These are phyloP conservation scores for Caretta caretta DNA, from an alignment of 2,113 vertebrate genomes.

Conservation along the genomic window DNA sequence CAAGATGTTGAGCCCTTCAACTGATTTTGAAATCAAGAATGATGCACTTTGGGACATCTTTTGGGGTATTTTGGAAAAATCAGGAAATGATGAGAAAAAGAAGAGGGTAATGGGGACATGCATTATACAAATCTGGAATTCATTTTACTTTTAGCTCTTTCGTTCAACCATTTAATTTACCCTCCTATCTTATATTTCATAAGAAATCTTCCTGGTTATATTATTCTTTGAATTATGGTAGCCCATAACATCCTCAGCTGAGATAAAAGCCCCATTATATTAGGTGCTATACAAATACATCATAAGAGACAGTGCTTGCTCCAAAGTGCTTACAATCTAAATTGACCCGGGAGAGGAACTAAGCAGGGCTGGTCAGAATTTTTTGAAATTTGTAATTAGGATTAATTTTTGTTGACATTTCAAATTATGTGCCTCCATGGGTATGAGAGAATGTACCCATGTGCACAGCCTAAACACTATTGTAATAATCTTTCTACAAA, in stretches of 20 bases:
- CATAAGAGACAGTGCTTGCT: not conserved
- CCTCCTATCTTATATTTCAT: not conserved
- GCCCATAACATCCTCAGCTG: not conserved
- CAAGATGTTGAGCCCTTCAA: not conserved
- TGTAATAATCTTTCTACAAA: not conserved
- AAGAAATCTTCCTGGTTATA: not conserved
- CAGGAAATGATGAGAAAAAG: not conserved
- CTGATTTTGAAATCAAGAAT: rapidly evolving
- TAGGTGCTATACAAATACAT: not conserved
- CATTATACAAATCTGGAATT: not conserved
- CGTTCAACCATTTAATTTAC: not conserved
- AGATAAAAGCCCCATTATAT: not conserved
- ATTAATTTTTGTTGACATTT: not conserved
- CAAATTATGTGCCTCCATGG: not conserved
- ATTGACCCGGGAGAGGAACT: not conserved
- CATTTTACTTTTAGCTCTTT: not conserved
- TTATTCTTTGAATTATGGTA: not conserved
- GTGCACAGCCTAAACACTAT: not conserved
- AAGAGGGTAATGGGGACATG: not conserved
- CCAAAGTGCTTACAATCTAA: not conserved
- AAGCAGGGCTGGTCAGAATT: not conserved
- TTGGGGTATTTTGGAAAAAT: not conserved
- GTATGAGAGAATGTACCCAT: not conserved
- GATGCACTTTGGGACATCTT: not conserved
- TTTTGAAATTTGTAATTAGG: not conserved